Percentiles rank a stretch among this genome's conserved stretches.
Evolutionary conservation across 2,113 vertebrate genomes (phyloP).

Genomic region (Tapirus terrestris): DNA sequence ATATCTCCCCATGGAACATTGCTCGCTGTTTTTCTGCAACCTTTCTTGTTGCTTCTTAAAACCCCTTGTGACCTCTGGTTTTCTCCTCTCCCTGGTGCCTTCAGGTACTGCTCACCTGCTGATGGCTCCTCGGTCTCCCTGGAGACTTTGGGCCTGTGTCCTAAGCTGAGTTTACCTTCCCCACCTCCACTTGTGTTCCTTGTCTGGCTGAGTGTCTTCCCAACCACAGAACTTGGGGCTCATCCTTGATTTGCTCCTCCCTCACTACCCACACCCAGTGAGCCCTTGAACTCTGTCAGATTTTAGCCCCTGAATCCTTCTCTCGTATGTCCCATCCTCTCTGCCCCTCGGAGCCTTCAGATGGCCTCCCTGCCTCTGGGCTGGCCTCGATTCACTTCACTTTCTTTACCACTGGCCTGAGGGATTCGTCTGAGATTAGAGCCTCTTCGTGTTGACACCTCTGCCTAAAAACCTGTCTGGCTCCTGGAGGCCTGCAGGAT

Average conservation of each 20-base stretch:
- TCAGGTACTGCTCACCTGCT: neutral
- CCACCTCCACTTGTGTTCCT: neutral
- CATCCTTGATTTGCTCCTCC: neutral
- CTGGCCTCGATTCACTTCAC: neutral
- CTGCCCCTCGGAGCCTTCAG: neutral
- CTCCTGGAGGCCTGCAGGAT: neutral
- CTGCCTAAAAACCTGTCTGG: neutral
- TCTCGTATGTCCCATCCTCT: neutral
- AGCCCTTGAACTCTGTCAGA: neutral
- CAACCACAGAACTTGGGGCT: neutral
- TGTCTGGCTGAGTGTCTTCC: neutral
- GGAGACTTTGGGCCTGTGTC: neutral
- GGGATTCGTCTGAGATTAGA: neutral
- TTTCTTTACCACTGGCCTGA: neutral
- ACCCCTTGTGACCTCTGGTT: neutral
- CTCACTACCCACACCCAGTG: neutral
- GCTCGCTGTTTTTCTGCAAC: neutral
- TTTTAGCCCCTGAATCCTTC: neutral
- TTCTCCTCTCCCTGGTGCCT: neutral
- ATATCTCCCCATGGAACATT: neutral
- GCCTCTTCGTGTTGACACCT: neutral
- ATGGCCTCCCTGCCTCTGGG: neutral
- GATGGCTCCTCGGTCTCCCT: neutral
- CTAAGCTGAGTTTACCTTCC: neutral
- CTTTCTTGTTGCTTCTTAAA: neutral